Conservation (phyloP, 2,797 vertebrate genomes). For the Nyctalus aviator region DNA sequence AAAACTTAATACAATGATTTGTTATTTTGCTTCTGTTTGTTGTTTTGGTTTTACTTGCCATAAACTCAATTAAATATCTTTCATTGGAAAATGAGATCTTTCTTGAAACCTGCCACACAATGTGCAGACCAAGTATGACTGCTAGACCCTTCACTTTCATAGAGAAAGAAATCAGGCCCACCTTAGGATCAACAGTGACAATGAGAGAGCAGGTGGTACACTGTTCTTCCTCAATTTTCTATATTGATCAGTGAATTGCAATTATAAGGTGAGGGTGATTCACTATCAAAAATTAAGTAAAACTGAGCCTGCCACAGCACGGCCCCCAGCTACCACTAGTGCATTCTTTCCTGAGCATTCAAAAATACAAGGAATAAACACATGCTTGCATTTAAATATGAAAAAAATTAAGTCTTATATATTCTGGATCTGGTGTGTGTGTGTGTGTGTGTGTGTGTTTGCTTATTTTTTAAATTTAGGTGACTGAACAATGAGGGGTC, state of each 20-base stretch:
- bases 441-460: no score
- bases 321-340: neutral
- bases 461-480: neutral
- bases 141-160: neutral
- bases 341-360: neutral
- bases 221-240: constrained; percentile 12
- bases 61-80: neutral
- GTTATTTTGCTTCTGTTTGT: neutral
- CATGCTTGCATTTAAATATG: neutral
- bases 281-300: neutral
- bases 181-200: neutral
- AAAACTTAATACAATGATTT: constrained; percentile 23
- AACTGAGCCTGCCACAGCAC: neutral
- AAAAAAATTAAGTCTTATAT: constrained; percentile 21
- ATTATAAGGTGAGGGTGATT: neutral
- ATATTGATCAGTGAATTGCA: neutral
- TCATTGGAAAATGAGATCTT: constrained; percentile 8
- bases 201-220: neutral
- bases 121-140: neutral
- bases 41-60: neutral
- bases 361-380: neutral
- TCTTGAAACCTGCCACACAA: neutral
- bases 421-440: neutral
- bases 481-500: neutral
- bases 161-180: neutral